Conservation (phyloP, 2,797 vertebrate genomes). For the Gouania willdenowi region DNA sequence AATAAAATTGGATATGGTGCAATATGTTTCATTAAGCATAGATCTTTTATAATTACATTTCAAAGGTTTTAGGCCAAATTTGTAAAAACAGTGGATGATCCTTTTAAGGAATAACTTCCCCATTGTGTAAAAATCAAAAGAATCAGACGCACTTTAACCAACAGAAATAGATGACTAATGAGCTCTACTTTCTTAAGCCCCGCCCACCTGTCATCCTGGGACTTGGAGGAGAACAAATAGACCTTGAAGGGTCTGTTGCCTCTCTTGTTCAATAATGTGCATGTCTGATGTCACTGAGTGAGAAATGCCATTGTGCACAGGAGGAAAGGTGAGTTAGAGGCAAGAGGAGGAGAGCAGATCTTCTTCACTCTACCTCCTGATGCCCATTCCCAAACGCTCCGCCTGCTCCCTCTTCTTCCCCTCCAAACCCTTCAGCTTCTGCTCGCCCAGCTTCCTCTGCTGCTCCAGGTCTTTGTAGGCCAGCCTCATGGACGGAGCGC, state of each 20-base stretch:
- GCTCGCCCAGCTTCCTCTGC: constrained; percentile 81
- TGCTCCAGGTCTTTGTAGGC: constrained; percentile 88
- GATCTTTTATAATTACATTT: no score
- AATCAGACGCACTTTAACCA: no score
- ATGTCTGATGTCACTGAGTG: constrained; percentile 91
- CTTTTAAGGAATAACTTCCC: no score
- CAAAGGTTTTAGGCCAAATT: no score
- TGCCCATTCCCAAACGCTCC: constrained; percentile 93
- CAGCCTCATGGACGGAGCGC: constrained; percentile 79
- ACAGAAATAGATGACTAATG: no score
- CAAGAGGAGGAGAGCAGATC: background rate
- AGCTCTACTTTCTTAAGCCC: no score
- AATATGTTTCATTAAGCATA: no score
- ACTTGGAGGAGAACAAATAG: constrained; percentile 68
- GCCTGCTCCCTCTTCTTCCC: constrained; percentile 85
- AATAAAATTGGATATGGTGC: no score
- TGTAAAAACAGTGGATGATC: no score
- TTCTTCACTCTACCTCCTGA: constrained; percentile 82
- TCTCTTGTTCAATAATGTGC: constrained; percentile 94
- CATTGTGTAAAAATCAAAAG: no score
- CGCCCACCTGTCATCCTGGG: constrained; percentile 83
- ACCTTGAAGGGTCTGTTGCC: constrained; percentile 64
- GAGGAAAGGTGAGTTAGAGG: no score
- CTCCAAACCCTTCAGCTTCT: constrained; percentile 71
- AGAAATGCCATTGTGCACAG: constrained; percentile 81